Conservation (phyloP, 2,797 vertebrate species). For the Falco columbarius region DNA sequence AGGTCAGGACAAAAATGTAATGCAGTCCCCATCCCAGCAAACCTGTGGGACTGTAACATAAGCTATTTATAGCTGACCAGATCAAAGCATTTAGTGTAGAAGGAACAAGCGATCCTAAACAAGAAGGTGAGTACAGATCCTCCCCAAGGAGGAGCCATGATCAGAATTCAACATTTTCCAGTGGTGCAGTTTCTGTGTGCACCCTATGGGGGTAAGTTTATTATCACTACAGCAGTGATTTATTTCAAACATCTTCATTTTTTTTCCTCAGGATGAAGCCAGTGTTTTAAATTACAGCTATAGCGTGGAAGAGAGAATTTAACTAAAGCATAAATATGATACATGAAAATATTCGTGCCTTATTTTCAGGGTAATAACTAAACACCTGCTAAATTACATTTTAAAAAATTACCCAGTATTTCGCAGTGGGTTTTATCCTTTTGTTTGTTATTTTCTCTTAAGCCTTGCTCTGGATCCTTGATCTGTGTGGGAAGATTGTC, state of each 20-base stretch:
- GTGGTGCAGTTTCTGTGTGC: not conserved
- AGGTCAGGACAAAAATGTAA: not conserved
- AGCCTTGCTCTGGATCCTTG: not conserved
- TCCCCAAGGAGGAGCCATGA: not conserved
- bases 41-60: not conserved
- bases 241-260: constrained; percentile 9
- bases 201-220: not conserved
- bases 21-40: not conserved
- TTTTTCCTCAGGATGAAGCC: not conserved
- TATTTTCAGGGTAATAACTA: constrained; percentile 59
- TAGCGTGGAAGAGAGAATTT: constrained; percentile 2
- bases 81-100: not conserved
- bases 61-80: not conserved
- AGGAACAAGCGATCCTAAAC: not conserved
- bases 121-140: not conserved
- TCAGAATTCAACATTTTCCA: not conserved
- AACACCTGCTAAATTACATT: constrained; percentile 60
- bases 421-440: constrained; percentile 25
- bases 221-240: not conserved
- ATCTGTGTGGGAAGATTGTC: not conserved
- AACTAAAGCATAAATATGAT: constrained; percentile 44
- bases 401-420: not conserved
- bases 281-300: constrained; percentile 50
- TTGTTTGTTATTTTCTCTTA: constrained; percentile 28
- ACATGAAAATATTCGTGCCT: constrained; percentile 36